Conservation (phyloP, 2,113 vertebrate genomes). For the Sander vitreus region DNA sequence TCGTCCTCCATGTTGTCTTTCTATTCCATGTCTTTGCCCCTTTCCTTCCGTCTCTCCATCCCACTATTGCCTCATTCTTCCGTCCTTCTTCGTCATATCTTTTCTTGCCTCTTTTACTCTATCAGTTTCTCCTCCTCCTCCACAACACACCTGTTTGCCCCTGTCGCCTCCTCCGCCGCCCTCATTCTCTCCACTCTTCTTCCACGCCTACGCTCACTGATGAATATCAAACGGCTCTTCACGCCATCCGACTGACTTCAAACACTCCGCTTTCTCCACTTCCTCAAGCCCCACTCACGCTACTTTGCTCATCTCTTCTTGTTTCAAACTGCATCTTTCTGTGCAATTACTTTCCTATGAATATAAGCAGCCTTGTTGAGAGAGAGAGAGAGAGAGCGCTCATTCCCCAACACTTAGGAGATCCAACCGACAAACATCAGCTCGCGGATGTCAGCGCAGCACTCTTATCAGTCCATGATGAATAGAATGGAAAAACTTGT, state of each 20-base stretch:
- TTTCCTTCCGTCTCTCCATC: background rate
- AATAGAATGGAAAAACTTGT: conserved; percentile 79
- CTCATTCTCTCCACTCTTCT: conserved; percentile 69
- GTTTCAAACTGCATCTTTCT: conserved; percentile 63
- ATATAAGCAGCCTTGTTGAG: conserved; percentile 70
- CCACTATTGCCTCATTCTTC: conserved; percentile 18
- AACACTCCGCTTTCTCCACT: conserved; percentile 67
- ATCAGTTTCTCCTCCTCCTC: conserved; percentile 41
- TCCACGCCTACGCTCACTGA: conserved; percentile 79
- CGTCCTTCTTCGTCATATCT: background rate
- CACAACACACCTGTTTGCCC: conserved; percentile 80
- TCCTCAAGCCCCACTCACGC: conserved; percentile 52
- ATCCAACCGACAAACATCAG: conserved; percentile 64
- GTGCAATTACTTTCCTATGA: conserved; percentile 67
- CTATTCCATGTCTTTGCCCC: background rate
- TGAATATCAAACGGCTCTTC: conserved; percentile 85
- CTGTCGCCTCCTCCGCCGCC: conserved; percentile 53
- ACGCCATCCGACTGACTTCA: conserved; percentile 69
- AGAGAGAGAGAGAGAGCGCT: background rate
- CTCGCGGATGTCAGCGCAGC: conserved; percentile 75
- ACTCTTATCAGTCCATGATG: conserved; percentile 76
- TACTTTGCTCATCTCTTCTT: conserved; percentile 60
- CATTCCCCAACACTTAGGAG: conserved; percentile 71
- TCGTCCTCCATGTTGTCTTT: conserved; percentile 6
- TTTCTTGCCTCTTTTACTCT: conserved; percentile 15